phyloP scores from a whole-genome alignment of 2,797 vertebrate species.

The Pterois miles region DNA sequence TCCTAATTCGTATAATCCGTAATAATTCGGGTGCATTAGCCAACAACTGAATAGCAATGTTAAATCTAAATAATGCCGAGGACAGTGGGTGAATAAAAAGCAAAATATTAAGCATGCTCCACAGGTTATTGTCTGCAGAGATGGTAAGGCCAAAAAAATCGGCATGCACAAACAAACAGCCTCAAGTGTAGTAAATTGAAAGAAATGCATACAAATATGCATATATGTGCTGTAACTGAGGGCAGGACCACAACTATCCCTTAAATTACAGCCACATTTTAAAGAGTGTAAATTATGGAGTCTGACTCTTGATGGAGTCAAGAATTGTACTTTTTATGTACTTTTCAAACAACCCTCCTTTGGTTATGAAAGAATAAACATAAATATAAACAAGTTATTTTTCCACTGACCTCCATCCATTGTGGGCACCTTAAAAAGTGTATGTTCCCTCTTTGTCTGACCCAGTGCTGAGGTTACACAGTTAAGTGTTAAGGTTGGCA shows the following conservation, averaged over 20 bases:
- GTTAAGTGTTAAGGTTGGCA: neutral
- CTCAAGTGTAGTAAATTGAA: neutral
- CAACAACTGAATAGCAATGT: neutral
- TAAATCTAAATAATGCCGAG: neutral
- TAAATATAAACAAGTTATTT: neutral
- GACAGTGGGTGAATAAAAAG: neutral
- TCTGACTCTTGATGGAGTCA: neutral
- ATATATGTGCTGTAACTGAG: neutral
- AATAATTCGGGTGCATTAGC: neutral
- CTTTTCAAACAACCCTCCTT: neutral
- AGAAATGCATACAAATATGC: neutral
- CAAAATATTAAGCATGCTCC: neutral
- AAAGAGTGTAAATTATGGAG: neutral
- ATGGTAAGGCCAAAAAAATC: neutral
- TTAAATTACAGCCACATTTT: neutral
- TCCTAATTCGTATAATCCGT: too few relatives aligned
- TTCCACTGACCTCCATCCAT: neutral
- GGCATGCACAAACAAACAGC: neutral
- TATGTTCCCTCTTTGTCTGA: neutral
- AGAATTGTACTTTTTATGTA: neutral
- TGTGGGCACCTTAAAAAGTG: fast-evolving
- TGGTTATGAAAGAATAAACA: neutral
- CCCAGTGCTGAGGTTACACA: neutral
- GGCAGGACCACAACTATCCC: neutral
- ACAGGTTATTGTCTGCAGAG: neutral